These are phyloP conservation scores for Macrosoma leucophasiata DNA, from an alignment of 2,888 invertebrate genomes.

Conservation along the genomic window DNA sequence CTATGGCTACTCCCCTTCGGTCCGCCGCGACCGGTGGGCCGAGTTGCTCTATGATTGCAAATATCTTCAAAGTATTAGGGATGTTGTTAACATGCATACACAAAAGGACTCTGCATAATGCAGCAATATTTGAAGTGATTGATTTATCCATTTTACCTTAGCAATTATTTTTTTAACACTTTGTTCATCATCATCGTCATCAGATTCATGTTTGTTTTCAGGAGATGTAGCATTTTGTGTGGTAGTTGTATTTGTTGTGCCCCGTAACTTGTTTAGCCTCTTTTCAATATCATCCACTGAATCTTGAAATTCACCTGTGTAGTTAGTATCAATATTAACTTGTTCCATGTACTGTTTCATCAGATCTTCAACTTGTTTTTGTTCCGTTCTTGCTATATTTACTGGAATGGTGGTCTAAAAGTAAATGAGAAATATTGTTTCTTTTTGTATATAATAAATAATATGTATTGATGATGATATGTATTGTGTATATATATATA, in stretches of 20 bases:
- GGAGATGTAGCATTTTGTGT: conserved; percentile 11
- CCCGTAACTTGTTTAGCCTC: conserved; percentile 49
- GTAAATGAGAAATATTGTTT: too few relatives aligned
- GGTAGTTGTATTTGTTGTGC: conserved; percentile 13
- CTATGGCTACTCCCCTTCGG: too few relatives aligned
- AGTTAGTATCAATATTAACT: conserved; percentile 59
- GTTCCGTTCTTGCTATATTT: conserved; percentile 79
- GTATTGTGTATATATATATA: too few relatives aligned
- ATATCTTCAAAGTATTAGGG: too few relatives aligned
- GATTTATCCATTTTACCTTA: conserved; percentile 39
- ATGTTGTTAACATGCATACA: too few relatives aligned
- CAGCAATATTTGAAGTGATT: too few relatives aligned
- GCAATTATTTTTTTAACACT: conserved; percentile 49
- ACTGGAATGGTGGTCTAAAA: too few relatives aligned
- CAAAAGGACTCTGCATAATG: too few relatives aligned
- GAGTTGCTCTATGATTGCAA: too few relatives aligned
- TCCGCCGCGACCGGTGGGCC: too few relatives aligned
- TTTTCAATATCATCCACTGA: conserved; percentile 48
- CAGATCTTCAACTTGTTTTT: conserved; percentile 83
- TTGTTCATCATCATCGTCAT: conserved; percentile 49
- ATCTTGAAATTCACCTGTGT: conserved; percentile 53
- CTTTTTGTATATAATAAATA: too few relatives aligned
- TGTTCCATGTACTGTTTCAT: conserved; percentile 76
- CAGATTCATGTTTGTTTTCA: conserved; percentile 34
- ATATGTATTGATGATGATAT: too few relatives aligned